These are phyloP conservation scores for Sarcophaga peregrina DNA, from an alignment of 1,140 invertebrate species.

Conservation along the genomic window DNA sequence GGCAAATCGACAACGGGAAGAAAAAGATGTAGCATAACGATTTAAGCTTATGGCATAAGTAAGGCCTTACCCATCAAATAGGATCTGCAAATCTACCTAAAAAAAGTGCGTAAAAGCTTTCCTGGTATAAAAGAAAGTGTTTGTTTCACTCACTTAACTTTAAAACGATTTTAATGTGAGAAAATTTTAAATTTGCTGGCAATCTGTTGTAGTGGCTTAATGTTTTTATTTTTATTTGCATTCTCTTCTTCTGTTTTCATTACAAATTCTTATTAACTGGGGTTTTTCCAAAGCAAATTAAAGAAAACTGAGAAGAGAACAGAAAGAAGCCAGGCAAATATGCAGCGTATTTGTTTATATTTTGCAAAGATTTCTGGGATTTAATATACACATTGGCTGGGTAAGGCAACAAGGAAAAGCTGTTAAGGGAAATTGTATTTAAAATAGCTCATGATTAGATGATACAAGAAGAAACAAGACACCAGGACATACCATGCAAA, in stretches of 20 bases:
- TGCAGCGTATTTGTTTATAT: not conserved
- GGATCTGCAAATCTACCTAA: too few relatives aligned
- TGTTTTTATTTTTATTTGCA: not conserved
- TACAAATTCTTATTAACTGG: too few relatives aligned
- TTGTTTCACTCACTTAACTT: too few relatives aligned
- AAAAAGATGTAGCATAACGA: too few relatives aligned
- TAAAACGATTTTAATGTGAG: too few relatives aligned
- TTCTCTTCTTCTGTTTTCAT: not conserved
- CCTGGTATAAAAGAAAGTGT: too few relatives aligned
- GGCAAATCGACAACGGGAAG: too few relatives aligned
- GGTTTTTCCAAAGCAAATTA: not conserved
- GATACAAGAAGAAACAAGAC: not conserved
- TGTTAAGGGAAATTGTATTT: not conserved
- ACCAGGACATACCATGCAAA: not conserved
- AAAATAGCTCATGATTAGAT: constrained; percentile 8
- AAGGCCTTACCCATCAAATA: too few relatives aligned
- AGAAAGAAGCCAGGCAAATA: not conserved
- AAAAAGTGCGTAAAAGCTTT: too few relatives aligned
- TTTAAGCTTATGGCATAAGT: too few relatives aligned
- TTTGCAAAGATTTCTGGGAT: not conserved
- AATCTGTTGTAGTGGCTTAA: not conserved
- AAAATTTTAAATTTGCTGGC: too few relatives aligned
- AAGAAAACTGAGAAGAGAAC: not conserved
- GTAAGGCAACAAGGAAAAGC: not conserved
- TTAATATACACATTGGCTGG: not conserved